Base-by-base conservation (phyloP, 2,797 vertebrate species). In the Danio choprae region DNA sequence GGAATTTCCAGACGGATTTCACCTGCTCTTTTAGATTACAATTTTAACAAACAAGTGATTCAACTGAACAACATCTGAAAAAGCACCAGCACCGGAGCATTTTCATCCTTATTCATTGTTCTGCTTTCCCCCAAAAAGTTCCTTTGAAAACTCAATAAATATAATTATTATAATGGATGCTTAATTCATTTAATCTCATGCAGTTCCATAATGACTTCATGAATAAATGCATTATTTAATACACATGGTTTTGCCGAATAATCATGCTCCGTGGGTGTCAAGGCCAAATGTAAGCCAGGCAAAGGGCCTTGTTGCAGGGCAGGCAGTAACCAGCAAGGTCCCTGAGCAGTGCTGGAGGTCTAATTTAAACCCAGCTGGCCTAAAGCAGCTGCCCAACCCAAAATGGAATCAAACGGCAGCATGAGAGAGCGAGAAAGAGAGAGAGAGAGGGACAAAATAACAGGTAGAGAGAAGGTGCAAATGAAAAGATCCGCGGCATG, bases 341-440 rank as follows among this genome's bases (percentile, higher is more conserved):
- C 81, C 85, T 83, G 84, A 83, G 79, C 77, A 87, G 87, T 85
- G 87, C 86, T 89, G 90, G 90, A 90, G 68, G 91, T 92, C 93
- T 94, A 95, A 94, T 93, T 94, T 94, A 94, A 94, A 94, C 92
- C 90, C 80, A 91, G 90, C 87, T 75, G 88, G 81, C 87, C 85
- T 29, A 86, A 87, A 89, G 92, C 94, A 94, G 93, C 93, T 94
- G 93, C 85, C 86, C 85, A 85, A 87, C 92, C 93, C 92, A 93
- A 94, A 95, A 95, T 94, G 93, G 93, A 93, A 92, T 87, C 88
- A 46, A 75, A 84, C 59, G 56, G 63, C 77, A 72, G 80, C 65
- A 80, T 53, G 63, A 80, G 68, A 89, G 81, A 80, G 84, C 76
- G 73, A 86, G 84, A 82, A 77, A 71, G 20, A 82, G 56, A 79